Evolutionary conservation across 2,888 invertebrate genomes (phyloP), one percentile per base, ranked within the genome.

Genomic region (Drosophila subquinaria): DNA sequence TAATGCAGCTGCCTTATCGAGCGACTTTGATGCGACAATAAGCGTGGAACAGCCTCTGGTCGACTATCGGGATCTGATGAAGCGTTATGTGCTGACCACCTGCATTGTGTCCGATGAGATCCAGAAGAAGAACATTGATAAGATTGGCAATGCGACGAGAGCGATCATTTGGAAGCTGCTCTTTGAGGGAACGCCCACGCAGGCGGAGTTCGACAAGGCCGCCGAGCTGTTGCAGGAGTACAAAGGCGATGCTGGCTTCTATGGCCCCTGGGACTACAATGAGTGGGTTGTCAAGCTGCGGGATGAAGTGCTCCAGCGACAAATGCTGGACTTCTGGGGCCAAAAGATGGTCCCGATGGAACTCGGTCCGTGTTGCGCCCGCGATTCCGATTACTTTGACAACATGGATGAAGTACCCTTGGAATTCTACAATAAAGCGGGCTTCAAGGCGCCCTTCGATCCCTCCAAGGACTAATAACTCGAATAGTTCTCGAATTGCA

Each of bases 191-290:
- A 65, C 55, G 4, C 66, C 66, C n/a, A 52, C 65, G 1, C 15
- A 64, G 27, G 30, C 5, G 30, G 62, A 70, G 13, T 69, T 59
- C 33, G 69, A 76, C 4, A 72, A 74, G 38, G 82, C 82, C 0
- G 73, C 88, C 4, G 88, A 87, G 1, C 56, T 90, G 40, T 43
- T 90, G 43, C 56, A 64, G 40, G 80, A 77, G 27, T 82, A 89
- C 43, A 89, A 86, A 27, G 95, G 95, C 11, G 87, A 92, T 70
- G 86, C 90, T 5, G 81, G 85, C 36, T 88, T 84, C 43, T 79
- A 84, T 43, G 84, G 80, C 0, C 90, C 92, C 0, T 86, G 82
- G 62, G 80, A 76, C 0, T 93, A 90, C 56, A 92, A 92, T 43
- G 88, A 87, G 4, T 93, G 93, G 93, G 91, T 93, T 65, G 77